These are phyloP conservation scores for Tichodroma muraria DNA, from an alignment of 2,113 vertebrate species.

Conservation along the genomic window DNA sequence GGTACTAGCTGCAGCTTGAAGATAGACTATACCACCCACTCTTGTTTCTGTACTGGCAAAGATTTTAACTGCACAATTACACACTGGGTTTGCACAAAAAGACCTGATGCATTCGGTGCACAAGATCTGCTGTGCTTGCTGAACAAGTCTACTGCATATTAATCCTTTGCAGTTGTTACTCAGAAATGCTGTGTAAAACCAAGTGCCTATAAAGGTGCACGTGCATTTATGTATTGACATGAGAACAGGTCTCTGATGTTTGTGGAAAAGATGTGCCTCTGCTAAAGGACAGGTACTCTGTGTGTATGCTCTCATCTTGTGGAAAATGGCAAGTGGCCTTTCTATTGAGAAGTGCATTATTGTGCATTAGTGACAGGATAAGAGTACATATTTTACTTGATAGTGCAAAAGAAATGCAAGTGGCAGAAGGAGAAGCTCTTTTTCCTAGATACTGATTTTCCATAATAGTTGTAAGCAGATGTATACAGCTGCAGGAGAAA, in stretches of 20 bases:
- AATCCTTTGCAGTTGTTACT: background rate
- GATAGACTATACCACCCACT: background rate
- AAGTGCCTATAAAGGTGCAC: background rate
- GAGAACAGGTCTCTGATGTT: background rate
- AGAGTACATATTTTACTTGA: background rate
- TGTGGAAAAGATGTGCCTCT: background rate
- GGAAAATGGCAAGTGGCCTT: background rate
- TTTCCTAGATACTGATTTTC: background rate
- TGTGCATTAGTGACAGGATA: background rate
- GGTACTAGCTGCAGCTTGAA: background rate
- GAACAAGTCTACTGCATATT: background rate
- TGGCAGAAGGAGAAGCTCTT: background rate
- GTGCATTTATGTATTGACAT: background rate
- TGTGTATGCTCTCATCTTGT: background rate
- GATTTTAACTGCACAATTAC: background rate
- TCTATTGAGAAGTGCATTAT: background rate
- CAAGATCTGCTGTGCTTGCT: background rate
- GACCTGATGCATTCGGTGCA: background rate
- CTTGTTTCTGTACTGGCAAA: background rate
- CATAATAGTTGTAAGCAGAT: background rate
- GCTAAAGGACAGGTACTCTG: background rate
- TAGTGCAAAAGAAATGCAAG: background rate
- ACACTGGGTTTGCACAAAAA: background rate
- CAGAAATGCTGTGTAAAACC: background rate
- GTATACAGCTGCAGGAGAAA: background rate